Conservation (phyloP, 2,888 invertebrate genomes). For the Nemapogon koenigi region DNA sequence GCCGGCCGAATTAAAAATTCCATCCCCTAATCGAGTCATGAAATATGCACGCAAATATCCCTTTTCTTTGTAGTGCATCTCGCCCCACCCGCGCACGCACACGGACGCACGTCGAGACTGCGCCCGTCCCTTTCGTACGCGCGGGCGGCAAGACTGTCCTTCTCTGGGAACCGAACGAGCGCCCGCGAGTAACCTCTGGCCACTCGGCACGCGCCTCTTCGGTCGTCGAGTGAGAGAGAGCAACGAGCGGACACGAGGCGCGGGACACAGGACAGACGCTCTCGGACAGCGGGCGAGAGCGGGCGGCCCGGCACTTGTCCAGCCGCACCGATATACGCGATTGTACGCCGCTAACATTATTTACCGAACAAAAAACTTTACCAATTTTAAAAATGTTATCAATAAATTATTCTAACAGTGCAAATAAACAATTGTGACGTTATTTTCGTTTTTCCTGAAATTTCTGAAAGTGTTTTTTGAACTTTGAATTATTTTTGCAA, state of each 20-base stretch:
- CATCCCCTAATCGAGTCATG: conserved; percentile 65
- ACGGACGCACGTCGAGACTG: conserved; percentile 57
- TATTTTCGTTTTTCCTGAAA: too few relatives aligned
- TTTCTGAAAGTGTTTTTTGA: too few relatives aligned
- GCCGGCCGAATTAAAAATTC: conserved; percentile 64
- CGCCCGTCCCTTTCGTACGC: conserved; percentile 27
- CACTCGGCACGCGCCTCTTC: conserved; percentile 60
- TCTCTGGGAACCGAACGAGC: conserved; percentile 58
- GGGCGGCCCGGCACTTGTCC: conserved; percentile 51
- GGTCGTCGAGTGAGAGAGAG: conserved; percentile 58
- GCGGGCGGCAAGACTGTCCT: conserved; percentile 20
- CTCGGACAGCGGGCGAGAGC: conserved; percentile 66
- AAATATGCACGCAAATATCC: conserved; percentile 66
- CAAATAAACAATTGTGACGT: too few relatives aligned
- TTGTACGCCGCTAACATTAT: too few relatives aligned
- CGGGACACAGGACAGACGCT: conserved; percentile 66
- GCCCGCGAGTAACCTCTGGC: conserved; percentile 67
- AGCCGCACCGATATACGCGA: conserved; percentile 52
- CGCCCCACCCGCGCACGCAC: conserved; percentile 66
- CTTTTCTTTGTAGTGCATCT: conserved; percentile 58
- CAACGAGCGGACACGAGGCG: conserved; percentile 50
- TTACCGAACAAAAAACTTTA: too few relatives aligned
- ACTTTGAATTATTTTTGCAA: too few relatives aligned
- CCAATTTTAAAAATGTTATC: too few relatives aligned
- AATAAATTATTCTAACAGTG: too few relatives aligned